These are phyloP conservation scores for Galerucella pusilla DNA, from an alignment of 2,888 invertebrate species.

Conservation along the genomic window DNA sequence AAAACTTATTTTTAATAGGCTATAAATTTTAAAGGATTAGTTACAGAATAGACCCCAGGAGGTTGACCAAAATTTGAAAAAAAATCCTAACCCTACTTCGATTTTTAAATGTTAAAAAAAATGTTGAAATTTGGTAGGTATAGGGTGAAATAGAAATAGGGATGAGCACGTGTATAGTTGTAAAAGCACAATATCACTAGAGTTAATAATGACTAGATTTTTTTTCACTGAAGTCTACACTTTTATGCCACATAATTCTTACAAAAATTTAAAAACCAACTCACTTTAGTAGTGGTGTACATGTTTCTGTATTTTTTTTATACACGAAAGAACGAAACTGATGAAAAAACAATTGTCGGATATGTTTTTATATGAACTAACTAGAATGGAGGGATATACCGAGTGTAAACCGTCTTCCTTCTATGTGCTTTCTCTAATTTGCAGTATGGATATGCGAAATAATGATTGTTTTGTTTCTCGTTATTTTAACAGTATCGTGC, in stretches of 20 bases:
- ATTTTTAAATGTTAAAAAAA: no score
- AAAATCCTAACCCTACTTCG: no score
- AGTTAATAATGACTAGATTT: no score
- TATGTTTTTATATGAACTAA: constrained; percentile 40
- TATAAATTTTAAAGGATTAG: no score
- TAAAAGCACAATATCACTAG: no score
- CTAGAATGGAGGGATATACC: constrained; percentile 33
- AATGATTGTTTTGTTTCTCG: constrained; percentile 22
- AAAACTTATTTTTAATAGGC: no score
- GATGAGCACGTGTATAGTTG: no score
- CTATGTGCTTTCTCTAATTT: constrained; percentile 41
- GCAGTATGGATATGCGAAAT: constrained; percentile 6
- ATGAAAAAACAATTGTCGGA: constrained; percentile 33
- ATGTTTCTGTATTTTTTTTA: constrained; percentile 31
- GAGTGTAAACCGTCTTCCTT: constrained; percentile 31
- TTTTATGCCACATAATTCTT: not conserved
- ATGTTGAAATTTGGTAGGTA: no score
- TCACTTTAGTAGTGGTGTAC: constrained; percentile 43
- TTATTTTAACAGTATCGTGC: constrained; percentile 12
- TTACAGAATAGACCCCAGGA: no score
- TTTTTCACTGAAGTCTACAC: not conserved
- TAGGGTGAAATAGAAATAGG: no score
- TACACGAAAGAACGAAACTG: constrained; percentile 40
- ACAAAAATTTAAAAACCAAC: constrained; percentile 27
- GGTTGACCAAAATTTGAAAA: no score